Evolutionary conservation across 1,140 invertebrate species (phyloP).

Genomic region (Aricia agestis): DNA sequence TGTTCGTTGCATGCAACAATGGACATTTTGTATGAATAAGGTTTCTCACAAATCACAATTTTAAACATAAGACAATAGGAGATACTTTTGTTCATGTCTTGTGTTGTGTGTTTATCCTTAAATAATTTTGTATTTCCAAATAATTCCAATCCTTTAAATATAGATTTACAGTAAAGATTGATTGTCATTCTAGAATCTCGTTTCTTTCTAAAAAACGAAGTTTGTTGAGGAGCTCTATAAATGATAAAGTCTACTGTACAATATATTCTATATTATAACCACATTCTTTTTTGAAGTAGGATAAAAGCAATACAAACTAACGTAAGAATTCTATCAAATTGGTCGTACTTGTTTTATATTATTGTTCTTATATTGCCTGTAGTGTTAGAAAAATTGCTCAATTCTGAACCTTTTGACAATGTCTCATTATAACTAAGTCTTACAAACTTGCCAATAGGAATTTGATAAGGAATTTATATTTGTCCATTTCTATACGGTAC

Average conservation of each 20-base stretch:
- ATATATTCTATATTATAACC: too few relatives aligned
- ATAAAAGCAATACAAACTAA: too few relatives aligned
- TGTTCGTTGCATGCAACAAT: neutral
- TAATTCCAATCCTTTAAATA: too few relatives aligned
- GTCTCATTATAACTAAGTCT: neutral
- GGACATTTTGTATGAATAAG: neutral
- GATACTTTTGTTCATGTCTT: too few relatives aligned
- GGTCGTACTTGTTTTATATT: neutral
- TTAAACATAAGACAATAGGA: neutral
- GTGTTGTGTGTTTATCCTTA: too few relatives aligned
- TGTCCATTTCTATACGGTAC: conserved; percentile 20
- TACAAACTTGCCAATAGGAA: conserved; percentile 17
- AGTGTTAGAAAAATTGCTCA: neutral
- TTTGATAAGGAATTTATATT: conserved; percentile 23
- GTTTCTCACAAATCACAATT: neutral
- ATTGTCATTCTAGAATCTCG: too few relatives aligned
- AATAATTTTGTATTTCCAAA: too few relatives aligned
- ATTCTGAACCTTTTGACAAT: neutral
- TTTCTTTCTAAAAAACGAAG: too few relatives aligned
- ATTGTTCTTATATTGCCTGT: neutral
- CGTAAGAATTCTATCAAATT: neutral
- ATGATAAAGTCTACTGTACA: too few relatives aligned
- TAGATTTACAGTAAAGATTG: too few relatives aligned
- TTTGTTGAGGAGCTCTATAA: too few relatives aligned
- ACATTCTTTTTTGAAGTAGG: too few relatives aligned